Evolutionary conservation across 2,888 invertebrate species (phyloP).

Genomic region (Dynastes hyllus): DNA sequence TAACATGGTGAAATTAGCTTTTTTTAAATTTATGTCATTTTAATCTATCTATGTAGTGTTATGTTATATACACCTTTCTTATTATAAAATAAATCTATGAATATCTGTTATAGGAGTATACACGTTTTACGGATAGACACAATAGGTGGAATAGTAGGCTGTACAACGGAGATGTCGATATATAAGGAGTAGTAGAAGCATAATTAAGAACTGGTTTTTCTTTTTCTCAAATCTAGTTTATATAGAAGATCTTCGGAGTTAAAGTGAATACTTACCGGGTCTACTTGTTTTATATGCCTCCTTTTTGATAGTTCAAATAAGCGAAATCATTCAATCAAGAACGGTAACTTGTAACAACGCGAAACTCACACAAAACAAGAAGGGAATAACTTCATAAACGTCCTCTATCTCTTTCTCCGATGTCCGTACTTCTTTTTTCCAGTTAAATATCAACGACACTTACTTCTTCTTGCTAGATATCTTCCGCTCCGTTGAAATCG

Average conservation of each 20-base stretch:
- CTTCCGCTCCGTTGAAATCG: too few species aligned
- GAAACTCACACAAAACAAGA: background rate
- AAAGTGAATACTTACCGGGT: conserved; percentile 22
- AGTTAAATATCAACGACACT: background rate
- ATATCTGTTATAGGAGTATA: too few species aligned
- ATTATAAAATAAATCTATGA: too few species aligned
- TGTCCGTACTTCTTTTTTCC: background rate
- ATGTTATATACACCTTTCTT: too few species aligned
- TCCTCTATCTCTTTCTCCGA: background rate
- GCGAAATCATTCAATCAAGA: background rate
- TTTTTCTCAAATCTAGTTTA: conserved; percentile 6
- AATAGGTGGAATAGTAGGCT: conserved; percentile 1
- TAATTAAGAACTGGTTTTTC: conserved; percentile 43
- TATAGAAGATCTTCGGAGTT: background rate
- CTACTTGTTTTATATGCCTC: background rate
- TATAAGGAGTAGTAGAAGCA: conserved; percentile 13
- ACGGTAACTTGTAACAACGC: background rate
- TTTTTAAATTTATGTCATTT: background rate
- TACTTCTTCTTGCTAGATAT: too few species aligned
- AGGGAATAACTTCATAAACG: background rate
- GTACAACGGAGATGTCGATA: background rate
- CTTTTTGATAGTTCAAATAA: background rate
- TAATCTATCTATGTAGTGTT: background rate
- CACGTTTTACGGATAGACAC: background rate
- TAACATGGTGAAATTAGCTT: too few species aligned